phyloP scores from a whole-genome alignment of 2,888 invertebrate species.

The Congeria kusceri region DNA sequence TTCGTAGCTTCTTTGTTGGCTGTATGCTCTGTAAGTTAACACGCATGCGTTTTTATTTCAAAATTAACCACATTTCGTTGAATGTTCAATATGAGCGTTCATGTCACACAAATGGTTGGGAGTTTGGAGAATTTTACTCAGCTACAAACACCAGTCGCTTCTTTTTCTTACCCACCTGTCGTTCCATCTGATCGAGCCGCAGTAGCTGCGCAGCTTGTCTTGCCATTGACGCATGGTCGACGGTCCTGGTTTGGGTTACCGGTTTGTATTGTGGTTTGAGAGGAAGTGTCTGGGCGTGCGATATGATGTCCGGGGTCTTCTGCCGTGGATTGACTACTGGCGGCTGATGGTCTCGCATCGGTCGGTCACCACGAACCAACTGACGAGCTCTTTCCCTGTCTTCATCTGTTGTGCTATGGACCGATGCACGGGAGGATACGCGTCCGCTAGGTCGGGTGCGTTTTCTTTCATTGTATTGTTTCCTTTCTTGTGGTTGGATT shows the following conservation, averaged over 20 bases:
- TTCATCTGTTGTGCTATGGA: slow-evolving; percentile 17
- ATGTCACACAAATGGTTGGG: no score
- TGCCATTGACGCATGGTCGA: slow-evolving; percentile 59
- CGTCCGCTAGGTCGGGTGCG: slow-evolving; percentile 44
- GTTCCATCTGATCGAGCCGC: slow-evolving; percentile 63
- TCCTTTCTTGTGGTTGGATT: slow-evolving; percentile 1
- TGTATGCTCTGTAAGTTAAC: no score
- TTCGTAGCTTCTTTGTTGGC: no score
- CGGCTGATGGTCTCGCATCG: slow-evolving; percentile 32
- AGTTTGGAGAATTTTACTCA: no score
- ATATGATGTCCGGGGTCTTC: slow-evolving; percentile 58
- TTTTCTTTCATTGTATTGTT: slow-evolving; percentile 41
- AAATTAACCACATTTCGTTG: no score
- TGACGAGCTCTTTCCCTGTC: slow-evolving; percentile 56
- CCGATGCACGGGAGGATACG: slow-evolving; percentile 7
- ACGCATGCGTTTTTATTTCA: no score
- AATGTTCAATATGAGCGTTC: no score
- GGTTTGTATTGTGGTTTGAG: slow-evolving; percentile 56
- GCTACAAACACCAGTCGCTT: slow-evolving; percentile 68
- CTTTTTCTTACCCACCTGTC: slow-evolving; percentile 57
- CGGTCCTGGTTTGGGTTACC: slow-evolving; percentile 30
- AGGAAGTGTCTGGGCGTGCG: slow-evolving; percentile 39
- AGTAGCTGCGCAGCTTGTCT: slow-evolving; percentile 69
- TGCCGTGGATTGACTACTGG: slow-evolving; percentile 24
- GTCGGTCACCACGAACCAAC: slow-evolving; percentile 53